Evolutionary conservation across 2,888 invertebrate species (phyloP), one percentile per base, ranked within the genome.

Genomic region (Phrixothrix hirtus): DNA sequence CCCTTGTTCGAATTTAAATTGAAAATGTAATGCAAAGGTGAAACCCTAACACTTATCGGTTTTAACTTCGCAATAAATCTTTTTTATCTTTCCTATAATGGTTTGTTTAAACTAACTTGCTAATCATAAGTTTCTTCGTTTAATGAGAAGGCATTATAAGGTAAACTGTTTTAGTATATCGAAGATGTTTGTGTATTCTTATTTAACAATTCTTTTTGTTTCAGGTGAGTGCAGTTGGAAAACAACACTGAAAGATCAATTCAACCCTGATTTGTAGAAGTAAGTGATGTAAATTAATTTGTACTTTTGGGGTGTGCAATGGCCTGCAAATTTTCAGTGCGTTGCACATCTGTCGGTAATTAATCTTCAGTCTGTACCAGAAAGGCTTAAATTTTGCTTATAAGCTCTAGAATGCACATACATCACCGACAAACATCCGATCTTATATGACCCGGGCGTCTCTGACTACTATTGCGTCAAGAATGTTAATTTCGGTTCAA

Each of bases 401-500:
- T 42, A 46, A 41, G 44, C 52, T 46, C 36, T 44, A 35, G 46
- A 30, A 41, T 35, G 39, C 46, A 46, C 46, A 46, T 46, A 52
- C 35, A 46, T 52, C 46, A 41, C 39, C 39, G 46, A 34, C 32
- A 43, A 47, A 46, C 53, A 43, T 53, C 38, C 43, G 47, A 27
- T 42, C 45, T 46, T 46, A 43, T 36, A 43, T 57, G 52, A 49
- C 49, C 47, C 25, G 44, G 45, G 47, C 52, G 50, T 55, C 46
- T 55, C 55, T 46, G 42, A 49, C 53, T 38, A 34, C 45, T 38
- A 46, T 49, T 46, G 50, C 56, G 58, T 57, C 60, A 62, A 63
- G 67, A 67, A 67, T 66, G 67, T 66, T 66, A 67, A 67, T 65
- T 65, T 63, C 62, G 54, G 62, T 62, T 61, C 58, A 52, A 55